These are phyloP conservation scores for Ochotona princeps DNA, from an alignment of 2,113 vertebrate genomes.

Conservation along the genomic window DNA sequence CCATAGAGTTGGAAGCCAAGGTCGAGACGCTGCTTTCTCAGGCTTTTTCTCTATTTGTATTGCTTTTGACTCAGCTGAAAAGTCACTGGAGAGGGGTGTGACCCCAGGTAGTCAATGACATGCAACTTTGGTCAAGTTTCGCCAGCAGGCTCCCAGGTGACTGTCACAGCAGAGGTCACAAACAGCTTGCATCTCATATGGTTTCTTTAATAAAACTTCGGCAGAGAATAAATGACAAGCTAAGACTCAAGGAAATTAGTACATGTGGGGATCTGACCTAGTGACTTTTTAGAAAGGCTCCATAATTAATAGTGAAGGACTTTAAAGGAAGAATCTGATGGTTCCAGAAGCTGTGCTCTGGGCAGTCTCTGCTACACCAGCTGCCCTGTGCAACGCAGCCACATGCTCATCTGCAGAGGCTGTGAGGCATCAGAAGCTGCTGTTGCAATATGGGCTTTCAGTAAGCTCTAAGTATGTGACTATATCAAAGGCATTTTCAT, in stretches of 20 bases:
- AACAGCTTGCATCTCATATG: background rate
- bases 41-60: background rate
- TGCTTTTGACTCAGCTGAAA: background rate
- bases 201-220: background rate
- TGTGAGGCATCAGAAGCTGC: background rate
- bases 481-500: background rate
- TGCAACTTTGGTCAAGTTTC: too few species aligned
- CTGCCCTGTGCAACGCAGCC: background rate
- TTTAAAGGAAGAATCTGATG: background rate
- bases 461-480: background rate
- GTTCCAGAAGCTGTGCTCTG: background rate
- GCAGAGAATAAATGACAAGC: constrained; percentile 1
- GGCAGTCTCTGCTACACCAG: background rate
- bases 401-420: background rate
- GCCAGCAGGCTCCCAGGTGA: background rate
- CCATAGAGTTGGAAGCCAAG: background rate
- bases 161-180: background rate
- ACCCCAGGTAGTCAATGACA: background rate
- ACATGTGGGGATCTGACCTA: background rate
- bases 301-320: constrained; percentile 3
- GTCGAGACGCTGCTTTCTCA: background rate
- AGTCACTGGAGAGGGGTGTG: background rate
- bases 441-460: background rate
- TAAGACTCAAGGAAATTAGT: background rate
- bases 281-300: background rate